Conservation (phyloP, 2,797 vertebrate genomes). For the Ceyx erithaca region DNA sequence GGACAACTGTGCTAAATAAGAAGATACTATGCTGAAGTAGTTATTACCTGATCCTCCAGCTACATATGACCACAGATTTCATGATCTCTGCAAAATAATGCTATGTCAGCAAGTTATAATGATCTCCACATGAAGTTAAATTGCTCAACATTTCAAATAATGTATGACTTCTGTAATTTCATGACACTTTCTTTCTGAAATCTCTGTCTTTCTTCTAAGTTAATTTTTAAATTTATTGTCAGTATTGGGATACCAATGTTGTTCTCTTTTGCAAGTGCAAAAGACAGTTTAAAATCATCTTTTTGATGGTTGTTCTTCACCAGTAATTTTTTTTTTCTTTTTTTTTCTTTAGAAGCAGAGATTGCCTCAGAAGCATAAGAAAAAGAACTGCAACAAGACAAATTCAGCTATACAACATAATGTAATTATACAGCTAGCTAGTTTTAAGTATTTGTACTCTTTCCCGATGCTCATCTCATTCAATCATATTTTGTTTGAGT, state of each 20-base stretch:
- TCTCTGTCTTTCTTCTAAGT: neutral
- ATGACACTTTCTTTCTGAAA: neutral
- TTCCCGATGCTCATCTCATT: neutral
- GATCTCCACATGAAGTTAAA: neutral
- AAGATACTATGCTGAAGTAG: neutral
- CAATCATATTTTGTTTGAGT: neutral
- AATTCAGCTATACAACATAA: neutral
- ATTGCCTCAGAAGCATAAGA: neutral
- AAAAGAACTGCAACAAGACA: neutral
- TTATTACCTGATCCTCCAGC: neutral
- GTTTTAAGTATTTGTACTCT: neutral
- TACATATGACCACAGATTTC: neutral
- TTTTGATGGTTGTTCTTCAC: neutral
- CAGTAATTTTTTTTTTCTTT: neutral
- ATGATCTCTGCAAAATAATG: neutral
- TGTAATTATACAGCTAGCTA: neutral
- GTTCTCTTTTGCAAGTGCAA: neutral
- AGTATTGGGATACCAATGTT: neutral
- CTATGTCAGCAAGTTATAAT: neutral
- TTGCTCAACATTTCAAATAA: neutral
- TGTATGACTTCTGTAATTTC: neutral
- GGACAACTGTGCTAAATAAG: neutral
- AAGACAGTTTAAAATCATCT: no score
- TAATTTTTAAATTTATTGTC: neutral
- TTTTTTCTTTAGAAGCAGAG: neutral